These are phyloP conservation scores for Scaptomyza montana DNA, from an alignment of 1,140 invertebrate species.

Conservation along the genomic window DNA sequence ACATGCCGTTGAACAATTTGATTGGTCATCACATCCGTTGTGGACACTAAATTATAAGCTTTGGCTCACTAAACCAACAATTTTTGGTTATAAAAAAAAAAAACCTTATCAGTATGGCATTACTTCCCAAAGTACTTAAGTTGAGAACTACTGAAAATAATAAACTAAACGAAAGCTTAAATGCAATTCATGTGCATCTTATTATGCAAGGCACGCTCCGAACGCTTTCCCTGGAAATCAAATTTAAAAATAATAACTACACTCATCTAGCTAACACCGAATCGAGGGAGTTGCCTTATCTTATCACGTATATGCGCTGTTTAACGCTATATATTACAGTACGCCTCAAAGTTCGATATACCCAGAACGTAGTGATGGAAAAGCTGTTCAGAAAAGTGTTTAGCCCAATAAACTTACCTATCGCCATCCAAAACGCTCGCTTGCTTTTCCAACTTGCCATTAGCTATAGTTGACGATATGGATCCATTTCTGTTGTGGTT, in stretches of 20 bases:
- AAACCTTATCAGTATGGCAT: conserved; percentile 10
- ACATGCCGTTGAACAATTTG: neutral
- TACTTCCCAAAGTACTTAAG: conserved; percentile 11
- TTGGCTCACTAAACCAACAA: neutral
- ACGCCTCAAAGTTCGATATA: conserved; percentile 18
- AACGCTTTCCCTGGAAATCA: conserved; percentile 29
- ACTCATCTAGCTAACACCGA: conserved; percentile 19
- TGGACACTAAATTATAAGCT: neutral
- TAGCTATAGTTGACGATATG: conserved; percentile 21
- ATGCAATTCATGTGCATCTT: neutral
- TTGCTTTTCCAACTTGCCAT: conserved; percentile 76
- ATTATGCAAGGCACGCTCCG: conserved; percentile 27
- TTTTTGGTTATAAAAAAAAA: conserved; percentile 6
- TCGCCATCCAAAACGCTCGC: conserved; percentile 68
- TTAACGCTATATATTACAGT: neutral
- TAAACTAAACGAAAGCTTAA: neutral
- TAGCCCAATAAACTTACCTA: conserved; percentile 54
- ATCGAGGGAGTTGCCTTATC: conserved; percentile 34
- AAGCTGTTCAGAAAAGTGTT: conserved; percentile 37
- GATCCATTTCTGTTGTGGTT: conserved; percentile 10
- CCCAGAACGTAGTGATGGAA: conserved; percentile 8
- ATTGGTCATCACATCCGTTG: conserved; percentile 4
- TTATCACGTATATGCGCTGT: conserved; percentile 56
- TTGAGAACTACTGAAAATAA: neutral
- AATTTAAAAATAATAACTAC: conserved; percentile 27